Base-by-base conservation (phyloP, 2,113 vertebrate species). In the Zapornia atra region DNA sequence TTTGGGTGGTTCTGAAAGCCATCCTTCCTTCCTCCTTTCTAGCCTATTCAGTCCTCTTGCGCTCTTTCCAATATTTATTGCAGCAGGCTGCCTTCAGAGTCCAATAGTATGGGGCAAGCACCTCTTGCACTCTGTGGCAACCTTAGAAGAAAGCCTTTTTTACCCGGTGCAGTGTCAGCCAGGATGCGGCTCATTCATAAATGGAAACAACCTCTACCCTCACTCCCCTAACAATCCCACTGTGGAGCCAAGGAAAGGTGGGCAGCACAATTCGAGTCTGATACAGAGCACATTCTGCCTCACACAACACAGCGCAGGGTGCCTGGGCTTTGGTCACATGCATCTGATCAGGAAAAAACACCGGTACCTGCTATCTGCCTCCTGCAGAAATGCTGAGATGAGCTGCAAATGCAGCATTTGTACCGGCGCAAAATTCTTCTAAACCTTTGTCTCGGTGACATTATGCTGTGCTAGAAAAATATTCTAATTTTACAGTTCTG, bases 281-380 rank as follows among this genome's bases (percentile, higher is more conserved):
- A 11, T 2, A 1, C 1, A 36, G 5, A 42, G 42, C 77, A 54
- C 13, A 3, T 8, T 4, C 2, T 1, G 15, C 9, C 29, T 53
- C 60, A 73, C 48, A 26, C 12, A 40, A 16, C 7, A 44, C 44
- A 44, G 65, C 4, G 3, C 24, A 22, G 33, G 51, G 16, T 0
- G 4, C 42, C 31, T 15, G n/a, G 15, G 56, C 54, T 94, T 78
- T 83, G 56, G 14, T 42, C 78, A 36, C 10, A 5, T 13, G 10
- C 44, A 9, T 24, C 42, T 12, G 12, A n/a, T 15, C 33, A 31
- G 44, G 44, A 38, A 82, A 38, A 82, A 53, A 38, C 6, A 21
- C 2, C 3, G 3, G 44, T 88, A 40, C n/a, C 31, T 17, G 18
- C 44, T 82, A 8, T n/a, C 85, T 77, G 63, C 59, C 57, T 61